Evolutionary conservation across 2,113 vertebrate genomes (phyloP).

Genomic region (Balaeniceps rex): DNA sequence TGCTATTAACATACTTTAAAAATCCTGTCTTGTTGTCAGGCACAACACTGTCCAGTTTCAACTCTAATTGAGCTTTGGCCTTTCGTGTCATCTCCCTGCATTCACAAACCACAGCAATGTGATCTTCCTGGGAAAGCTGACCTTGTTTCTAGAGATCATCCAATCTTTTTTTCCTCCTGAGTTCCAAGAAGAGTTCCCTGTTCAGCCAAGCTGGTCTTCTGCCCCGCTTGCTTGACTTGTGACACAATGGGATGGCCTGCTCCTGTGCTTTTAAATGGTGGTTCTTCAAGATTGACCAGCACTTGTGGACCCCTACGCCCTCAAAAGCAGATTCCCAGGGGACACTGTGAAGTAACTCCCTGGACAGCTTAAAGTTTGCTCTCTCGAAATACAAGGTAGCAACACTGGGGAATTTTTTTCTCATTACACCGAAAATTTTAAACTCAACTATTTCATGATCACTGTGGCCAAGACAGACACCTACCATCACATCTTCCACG

Average conservation of each 20-base stretch:
- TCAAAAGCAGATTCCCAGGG: neutral
- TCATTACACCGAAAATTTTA: neutral
- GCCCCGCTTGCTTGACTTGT: neutral
- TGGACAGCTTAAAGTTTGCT: neutral
- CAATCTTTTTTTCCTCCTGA: neutral
- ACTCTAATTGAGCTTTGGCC: neutral
- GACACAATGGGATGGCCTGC: neutral
- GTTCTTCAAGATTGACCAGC: neutral
- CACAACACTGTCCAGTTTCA: neutral
- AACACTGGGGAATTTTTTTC: neutral
- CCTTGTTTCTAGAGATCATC: neutral
- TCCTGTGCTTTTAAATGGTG: neutral
- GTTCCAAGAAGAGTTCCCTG: neutral
- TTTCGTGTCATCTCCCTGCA: neutral
- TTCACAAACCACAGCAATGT: fast-evolving
- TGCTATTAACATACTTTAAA: neutral
- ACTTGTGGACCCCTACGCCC: too few species aligned
- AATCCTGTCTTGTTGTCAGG: neutral
- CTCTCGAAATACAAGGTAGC: neutral
- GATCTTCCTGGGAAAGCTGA: neutral
- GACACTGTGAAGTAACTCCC: neutral
- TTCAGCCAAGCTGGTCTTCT: neutral
- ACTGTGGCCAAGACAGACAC: neutral
- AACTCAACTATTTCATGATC: neutral
- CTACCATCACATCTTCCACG: neutral